Conservation (phyloP, 64 coral and sea anemone genomes). For the Pocillopora verrucosa region DNA sequence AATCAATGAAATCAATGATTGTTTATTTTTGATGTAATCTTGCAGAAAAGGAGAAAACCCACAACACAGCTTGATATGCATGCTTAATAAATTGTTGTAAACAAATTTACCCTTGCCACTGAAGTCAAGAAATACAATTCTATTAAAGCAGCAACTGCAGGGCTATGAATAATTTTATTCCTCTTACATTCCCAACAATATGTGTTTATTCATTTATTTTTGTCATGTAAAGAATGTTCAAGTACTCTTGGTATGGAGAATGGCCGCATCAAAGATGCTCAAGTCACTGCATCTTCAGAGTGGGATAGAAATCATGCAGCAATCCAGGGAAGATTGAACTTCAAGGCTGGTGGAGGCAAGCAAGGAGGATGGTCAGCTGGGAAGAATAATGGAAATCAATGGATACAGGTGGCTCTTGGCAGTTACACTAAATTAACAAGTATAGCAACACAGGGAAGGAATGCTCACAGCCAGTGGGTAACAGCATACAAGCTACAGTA, state of each 20-base stretch:
- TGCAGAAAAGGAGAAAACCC: too few species aligned
- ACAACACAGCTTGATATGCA: too few species aligned
- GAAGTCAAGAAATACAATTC: too few species aligned
- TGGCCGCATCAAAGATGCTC: neutral
- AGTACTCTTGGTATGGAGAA: conserved; percentile 29
- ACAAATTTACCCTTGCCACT: too few species aligned
- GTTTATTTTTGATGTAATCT: too few species aligned
- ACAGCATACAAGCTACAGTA: conserved; percentile 2
- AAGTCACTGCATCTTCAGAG: conserved; percentile 18
- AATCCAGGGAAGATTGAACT: conserved; percentile 22
- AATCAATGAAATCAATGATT: too few species aligned
- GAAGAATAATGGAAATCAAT: conserved; percentile 4
- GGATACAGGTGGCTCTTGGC: conserved; percentile 23
- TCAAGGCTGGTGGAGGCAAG: neutral
- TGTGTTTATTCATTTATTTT: too few species aligned
- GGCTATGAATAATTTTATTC: too few species aligned
- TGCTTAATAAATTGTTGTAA: too few species aligned
- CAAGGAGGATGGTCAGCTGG: neutral
- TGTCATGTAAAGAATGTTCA: neutral
- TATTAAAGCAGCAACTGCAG: too few species aligned
- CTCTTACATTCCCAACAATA: too few species aligned
- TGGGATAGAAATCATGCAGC: neutral
- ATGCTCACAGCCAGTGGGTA: conserved; percentile 29
- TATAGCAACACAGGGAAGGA: conserved; percentile 43
- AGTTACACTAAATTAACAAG: conserved; percentile 16